These are phyloP conservation scores for Boloria euphrosyne DNA, from an alignment of 2,888 invertebrate genomes.

Conservation along the genomic window DNA sequence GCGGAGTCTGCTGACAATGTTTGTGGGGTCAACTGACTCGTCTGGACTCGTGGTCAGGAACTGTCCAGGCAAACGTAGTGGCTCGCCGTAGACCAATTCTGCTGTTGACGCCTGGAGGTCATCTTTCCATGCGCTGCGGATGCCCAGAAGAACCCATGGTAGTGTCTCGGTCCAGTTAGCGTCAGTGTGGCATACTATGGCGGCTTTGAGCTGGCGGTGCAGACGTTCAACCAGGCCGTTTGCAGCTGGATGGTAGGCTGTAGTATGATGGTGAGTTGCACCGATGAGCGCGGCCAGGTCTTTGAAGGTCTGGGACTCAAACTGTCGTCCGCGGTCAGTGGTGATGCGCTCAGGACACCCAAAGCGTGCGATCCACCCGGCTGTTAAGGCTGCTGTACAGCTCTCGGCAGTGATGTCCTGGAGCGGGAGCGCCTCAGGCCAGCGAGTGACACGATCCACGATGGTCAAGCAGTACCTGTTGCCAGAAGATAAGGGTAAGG, in stretches of 20 bases:
- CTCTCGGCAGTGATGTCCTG: slow-evolving; percentile 56
- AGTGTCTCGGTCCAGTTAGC: slow-evolving; percentile 35
- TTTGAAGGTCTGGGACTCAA: slow-evolving; percentile 41
- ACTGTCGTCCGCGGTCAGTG: slow-evolving; percentile 57
- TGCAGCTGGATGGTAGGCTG: slow-evolving; percentile 39
- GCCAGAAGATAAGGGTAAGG: slow-evolving; percentile 40
- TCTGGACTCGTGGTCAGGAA: slow-evolving; percentile 31
- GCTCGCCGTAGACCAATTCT: slow-evolving; percentile 45
- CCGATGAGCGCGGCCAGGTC: slow-evolving; percentile 37
- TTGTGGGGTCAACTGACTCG: slow-evolving; percentile 18
- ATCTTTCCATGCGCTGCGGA: slow-evolving; percentile 40
- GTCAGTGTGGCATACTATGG: slow-evolving; percentile 44
- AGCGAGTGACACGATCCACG: slow-evolving; percentile 50
- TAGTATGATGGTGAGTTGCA: slow-evolving; percentile 29
- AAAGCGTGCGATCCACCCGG: slow-evolving; percentile 44
- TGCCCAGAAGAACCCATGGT: slow-evolving; percentile 32
- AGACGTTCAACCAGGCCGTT: slow-evolving; percentile 39
- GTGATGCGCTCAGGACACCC: slow-evolving; percentile 48
- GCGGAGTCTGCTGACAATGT: slow-evolving; percentile 12
- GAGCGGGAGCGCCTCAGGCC: slow-evolving; percentile 54
- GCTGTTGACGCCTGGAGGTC: slow-evolving; percentile 43
- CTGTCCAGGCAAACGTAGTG: slow-evolving; percentile 44
- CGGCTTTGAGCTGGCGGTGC: slow-evolving; percentile 40
- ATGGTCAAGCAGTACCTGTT: slow-evolving; percentile 52
- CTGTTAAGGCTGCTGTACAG: slow-evolving; percentile 50